Percentiles rank a stretch among this genome's conserved stretches.
Evolutionary conservation across 2,888 invertebrate genomes (phyloP).

Genomic region (Clistopyga incitator): DNA sequence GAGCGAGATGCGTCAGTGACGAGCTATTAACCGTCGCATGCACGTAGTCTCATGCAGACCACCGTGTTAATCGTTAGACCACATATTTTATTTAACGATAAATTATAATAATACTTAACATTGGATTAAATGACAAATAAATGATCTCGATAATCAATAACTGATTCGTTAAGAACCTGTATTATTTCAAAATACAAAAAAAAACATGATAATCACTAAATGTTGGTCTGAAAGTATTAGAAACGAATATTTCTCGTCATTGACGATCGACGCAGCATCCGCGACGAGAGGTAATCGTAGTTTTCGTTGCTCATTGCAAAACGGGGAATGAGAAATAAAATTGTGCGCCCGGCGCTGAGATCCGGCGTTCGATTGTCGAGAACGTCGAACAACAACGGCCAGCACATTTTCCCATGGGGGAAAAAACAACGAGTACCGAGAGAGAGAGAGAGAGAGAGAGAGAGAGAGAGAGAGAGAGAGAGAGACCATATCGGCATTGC

Average conservation of each 20-base stretch:
- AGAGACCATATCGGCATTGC: not conserved
- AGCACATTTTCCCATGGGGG: not conserved
- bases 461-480: not conserved
- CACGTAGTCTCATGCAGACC: conserved; percentile 42
- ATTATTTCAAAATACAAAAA: not conserved
- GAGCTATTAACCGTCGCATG: conserved; percentile 48
- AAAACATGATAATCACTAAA: not conserved
- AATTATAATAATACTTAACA: conserved; percentile 13
- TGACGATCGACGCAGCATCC: conserved; percentile 50
- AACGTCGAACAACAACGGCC: conserved; percentile 54
- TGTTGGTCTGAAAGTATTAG: conserved; percentile 25
- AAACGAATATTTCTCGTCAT: conserved; percentile 42
- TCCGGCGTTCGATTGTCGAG: conserved; percentile 61
- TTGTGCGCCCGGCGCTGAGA: conserved; percentile 44
- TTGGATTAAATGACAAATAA: conserved; percentile 17
- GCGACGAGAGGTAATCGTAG: not conserved
- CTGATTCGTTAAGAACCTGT: conserved; percentile 1
- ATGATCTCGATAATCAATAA: not conserved
- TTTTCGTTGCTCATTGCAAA: conserved; percentile 9
- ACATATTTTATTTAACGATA: conserved; percentile 30
- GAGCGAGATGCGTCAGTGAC: conserved; percentile 57
- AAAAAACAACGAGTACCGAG: conserved; percentile 10
- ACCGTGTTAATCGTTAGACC: conserved; percentile 58
- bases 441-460: not conserved
- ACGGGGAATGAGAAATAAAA: not conserved